Percentiles rank a stretch among this genome's conserved stretches.
Evolutionary conservation across 2,113 vertebrate genomes (phyloP).

Genomic region (Mormoops blainvillei): DNA sequence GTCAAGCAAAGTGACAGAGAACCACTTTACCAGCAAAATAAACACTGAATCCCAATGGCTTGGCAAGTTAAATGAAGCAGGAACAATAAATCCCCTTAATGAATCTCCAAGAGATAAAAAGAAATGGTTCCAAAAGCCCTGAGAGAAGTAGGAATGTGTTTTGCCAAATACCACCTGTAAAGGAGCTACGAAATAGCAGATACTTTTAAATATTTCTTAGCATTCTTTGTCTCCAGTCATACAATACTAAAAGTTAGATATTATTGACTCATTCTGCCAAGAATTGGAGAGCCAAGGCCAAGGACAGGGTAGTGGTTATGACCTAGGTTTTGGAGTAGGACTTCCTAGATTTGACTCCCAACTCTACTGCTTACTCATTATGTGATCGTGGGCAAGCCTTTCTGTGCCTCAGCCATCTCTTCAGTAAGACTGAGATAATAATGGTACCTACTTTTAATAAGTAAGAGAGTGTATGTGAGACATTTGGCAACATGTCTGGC

Average conservation of each 20-base stretch:
- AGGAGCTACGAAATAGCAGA: neutral
- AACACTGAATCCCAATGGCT: neutral
- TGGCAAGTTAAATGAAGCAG: neutral
- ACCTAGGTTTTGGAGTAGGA: neutral
- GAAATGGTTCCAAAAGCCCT: neutral
- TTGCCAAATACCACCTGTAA: neutral
- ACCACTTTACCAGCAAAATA: neutral
- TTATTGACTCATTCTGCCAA: neutral
- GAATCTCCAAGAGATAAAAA: neutral
- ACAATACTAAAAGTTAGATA: neutral
- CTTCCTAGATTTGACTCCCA: neutral
- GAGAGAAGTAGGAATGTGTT: neutral
- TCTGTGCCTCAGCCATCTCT: neutral
- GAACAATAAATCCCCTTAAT: neutral
- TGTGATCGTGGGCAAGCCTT: accelerated
- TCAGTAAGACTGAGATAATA: neutral
- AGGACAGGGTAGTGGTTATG: neutral
- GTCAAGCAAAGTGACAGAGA: neutral
- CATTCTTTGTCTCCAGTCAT: neutral
- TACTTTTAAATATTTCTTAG: neutral
- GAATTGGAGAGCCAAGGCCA: neutral
- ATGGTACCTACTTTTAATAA: neutral
- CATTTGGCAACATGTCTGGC: neutral
- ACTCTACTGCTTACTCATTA: neutral
- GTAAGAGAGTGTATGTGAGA: neutral